Evolutionary conservation across 2,888 invertebrate species (phyloP).

Genomic region (Mesorhabditis spiculigera): DNA sequence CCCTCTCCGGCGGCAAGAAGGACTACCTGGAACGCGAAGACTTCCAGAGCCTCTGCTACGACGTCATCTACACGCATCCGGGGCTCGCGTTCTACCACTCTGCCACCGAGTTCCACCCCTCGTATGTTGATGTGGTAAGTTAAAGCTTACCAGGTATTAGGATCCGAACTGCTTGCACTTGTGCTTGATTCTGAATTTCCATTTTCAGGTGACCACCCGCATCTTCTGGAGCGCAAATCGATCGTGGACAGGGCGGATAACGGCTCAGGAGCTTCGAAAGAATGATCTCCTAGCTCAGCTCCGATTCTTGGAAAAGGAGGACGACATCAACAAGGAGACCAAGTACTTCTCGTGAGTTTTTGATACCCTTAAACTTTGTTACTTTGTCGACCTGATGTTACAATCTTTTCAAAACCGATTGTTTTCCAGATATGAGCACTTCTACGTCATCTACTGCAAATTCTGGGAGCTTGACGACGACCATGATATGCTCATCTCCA

Average conservation of each 20-base stretch:
- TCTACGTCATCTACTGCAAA: conserved; percentile 99
- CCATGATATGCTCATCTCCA: conserved; percentile 90
- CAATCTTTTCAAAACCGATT: conserved; percentile 76
- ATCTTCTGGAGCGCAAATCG: conserved; percentile 95
- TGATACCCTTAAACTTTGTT: conserved; percentile 63
- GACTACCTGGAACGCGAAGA: conserved; percentile 74
- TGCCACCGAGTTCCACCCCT: conserved; percentile 95
- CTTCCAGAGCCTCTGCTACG: conserved; percentile 78
- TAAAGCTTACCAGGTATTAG: background rate
- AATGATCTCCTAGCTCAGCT: conserved; percentile 70
- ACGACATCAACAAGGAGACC: conserved; percentile 47
- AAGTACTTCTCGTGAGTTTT: conserved; percentile 33
- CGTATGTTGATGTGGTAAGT: conserved; percentile 90
- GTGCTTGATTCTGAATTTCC: background rate
- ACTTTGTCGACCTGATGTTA: too few relatives aligned
- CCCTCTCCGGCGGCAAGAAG: conserved; percentile 50
- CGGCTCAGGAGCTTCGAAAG: conserved; percentile 80
- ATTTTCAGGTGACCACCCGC: conserved; percentile 81
- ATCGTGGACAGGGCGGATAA: conserved; percentile 90
- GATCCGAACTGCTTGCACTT: background rate
- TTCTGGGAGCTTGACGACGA: conserved; percentile 99
- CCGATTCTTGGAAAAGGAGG: conserved; percentile 36
- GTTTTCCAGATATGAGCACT: conserved; percentile 91
- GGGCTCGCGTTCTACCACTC: conserved; percentile 94
- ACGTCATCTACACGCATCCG: conserved; percentile 79